phyloP scores from a whole-genome alignment of 2,797 vertebrate species.

The Alectoris magna region DNA sequence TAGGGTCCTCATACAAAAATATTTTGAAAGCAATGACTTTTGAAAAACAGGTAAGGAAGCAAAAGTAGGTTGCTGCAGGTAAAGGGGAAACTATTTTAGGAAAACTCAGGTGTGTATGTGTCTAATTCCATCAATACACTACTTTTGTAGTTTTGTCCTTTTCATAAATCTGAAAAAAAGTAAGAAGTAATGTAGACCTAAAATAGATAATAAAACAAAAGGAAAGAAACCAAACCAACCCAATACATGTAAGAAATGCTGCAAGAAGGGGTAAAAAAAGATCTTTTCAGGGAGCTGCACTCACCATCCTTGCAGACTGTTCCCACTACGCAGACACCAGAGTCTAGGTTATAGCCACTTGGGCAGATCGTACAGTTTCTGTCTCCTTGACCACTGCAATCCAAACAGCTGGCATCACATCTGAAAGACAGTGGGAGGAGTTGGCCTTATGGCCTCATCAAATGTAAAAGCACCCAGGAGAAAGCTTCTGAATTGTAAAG shows the following conservation, averaged over 20 bases:
- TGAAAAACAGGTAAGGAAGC: neutral
- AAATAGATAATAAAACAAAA: neutral
- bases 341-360: conserved; percentile 93
- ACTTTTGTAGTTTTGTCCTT: neutral
- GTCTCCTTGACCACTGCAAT: conserved; percentile 92
- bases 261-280: neutral
- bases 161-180: neutral
- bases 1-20: neutral
- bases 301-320: conserved; percentile 99
- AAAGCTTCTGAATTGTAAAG: neutral
- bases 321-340: conserved; percentile 90
- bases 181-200: neutral
- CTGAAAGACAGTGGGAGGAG: conserved; percentile 72
- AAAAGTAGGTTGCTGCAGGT: neutral
- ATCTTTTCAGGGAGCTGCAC: conserved; percentile 61
- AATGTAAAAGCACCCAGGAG: neutral
- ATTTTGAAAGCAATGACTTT: neutral
- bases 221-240: neutral
- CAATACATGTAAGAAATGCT: neutral
- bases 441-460: neutral
- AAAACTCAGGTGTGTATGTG: neutral
- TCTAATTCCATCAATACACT: neutral
- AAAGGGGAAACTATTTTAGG: neutral
- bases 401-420: conserved; percentile 93
- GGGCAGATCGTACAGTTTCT: conserved; percentile 94